Base-by-base conservation (phyloP, 2,888 invertebrate genomes). In the Troides aeacus region DNA sequence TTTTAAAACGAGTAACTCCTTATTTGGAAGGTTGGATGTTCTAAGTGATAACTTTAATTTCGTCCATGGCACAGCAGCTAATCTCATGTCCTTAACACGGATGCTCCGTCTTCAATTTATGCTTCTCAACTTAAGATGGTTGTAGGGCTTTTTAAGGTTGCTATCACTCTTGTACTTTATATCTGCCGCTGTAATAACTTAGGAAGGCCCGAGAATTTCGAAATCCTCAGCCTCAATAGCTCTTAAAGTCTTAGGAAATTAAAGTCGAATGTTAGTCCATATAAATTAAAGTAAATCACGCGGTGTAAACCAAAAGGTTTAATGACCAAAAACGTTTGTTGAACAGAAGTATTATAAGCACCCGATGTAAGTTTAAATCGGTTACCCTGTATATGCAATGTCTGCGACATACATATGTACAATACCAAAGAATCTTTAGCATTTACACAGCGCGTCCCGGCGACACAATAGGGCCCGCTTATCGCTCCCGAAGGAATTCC, bases 401-500 rank as follows among this genome's bases (percentile, higher is more conserved):
- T 21, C n/a, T 23, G 57, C 12, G 23, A 50, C 68, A 68, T 64
- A 64, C 59, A 63, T 59, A 50, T 63, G 59, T 68, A 64, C 64
- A 60, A 59, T 64, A 60, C 39, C 30, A 63, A 53, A 42, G 64
- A 60, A 68, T 68, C 65, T 24, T 17, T 18, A 24, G 65, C 56
- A 24, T 64, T 64, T 23, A 56, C 58, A 53, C 39, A 53, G 64
- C 64, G 60, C 65, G 39, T 36, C 65, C 23, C 59, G 10, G 24
- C 61, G 68, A 78, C 75, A 86, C 85, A 86, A 86, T 85, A 82
- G 82, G 75, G 75, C 36, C 36, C 50, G 46, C 79, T 74, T 79
- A 71, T 76, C 78, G 79, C 77, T 78, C 78, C 76, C 75, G 56
- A 12, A 75, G 83, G 85, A 88, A 90, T 91, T 86, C 86, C 85